Evolutionary conservation across 2,113 vertebrate species (phyloP).

Genomic region (Serinus canaria): DNA sequence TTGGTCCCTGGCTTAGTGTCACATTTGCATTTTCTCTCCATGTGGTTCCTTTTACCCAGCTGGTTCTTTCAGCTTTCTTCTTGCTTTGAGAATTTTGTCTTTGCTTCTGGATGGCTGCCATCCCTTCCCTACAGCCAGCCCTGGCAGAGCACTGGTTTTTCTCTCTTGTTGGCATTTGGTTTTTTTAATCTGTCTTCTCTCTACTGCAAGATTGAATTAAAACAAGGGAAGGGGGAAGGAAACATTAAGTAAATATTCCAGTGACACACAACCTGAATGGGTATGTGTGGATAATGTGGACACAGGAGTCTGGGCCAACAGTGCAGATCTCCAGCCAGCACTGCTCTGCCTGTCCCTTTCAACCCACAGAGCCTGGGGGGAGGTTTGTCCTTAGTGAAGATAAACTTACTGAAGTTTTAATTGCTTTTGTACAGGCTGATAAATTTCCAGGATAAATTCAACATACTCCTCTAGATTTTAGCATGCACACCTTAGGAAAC

Average conservation of each 20-base stretch:
- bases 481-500: background rate
- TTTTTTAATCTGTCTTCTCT: background rate
- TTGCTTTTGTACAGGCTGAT: background rate
- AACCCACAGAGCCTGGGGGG: background rate
- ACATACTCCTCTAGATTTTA: background rate
- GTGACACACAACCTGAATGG: background rate
- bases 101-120: background rate
- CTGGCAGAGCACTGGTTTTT: background rate
- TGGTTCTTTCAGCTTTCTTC: background rate
- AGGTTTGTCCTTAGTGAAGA: background rate
- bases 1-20: background rate
- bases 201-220: background rate
- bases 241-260: background rate
- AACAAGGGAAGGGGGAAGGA: background rate
- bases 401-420: background rate
- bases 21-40: background rate
- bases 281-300: background rate
- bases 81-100: background rate
- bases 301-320: background rate
- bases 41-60: background rate
- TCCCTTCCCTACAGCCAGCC: background rate
- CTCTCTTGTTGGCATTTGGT: background rate
- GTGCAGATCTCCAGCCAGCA: accelerated
- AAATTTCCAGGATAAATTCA: background rate
- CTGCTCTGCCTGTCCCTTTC: background rate